phyloP scores from a whole-genome alignment of 1,140 invertebrate species.

The Drosophila rhopaloa region DNA sequence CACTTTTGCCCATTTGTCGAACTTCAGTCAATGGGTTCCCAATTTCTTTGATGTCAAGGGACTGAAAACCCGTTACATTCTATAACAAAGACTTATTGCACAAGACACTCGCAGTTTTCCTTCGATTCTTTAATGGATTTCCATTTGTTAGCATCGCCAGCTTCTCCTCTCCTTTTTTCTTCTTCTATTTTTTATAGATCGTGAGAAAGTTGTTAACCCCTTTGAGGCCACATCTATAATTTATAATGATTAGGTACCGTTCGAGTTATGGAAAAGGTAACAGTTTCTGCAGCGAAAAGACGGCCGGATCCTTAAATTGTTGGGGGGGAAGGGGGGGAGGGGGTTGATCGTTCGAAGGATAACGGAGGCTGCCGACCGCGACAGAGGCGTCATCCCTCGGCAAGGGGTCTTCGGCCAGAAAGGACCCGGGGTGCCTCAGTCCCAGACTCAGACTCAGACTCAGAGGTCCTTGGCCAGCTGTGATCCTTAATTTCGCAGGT shows the following conservation, averaged over 20 bases:
- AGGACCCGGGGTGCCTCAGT: not conserved
- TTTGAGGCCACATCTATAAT: slow-evolving; percentile 73
- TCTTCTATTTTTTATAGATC: slow-evolving; percentile 52
- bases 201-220: slow-evolving; percentile 81
- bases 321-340: not conserved
- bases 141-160: slow-evolving; percentile 30
- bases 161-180: slow-evolving; percentile 9
- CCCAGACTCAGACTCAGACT: not conserved
- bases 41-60: slow-evolving; percentile 5
- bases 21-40: slow-evolving; percentile 34
- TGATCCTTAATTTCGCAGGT: slow-evolving; percentile 38
- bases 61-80: slow-evolving; percentile 62
- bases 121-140: slow-evolving; percentile 58
- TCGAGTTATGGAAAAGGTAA: slow-evolving; percentile 47
- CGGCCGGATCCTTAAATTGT: slow-evolving; percentile 6
- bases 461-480: slow-evolving; percentile 49
- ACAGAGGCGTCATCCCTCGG: slow-evolving; percentile 71
- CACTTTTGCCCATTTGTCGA: slow-evolving; percentile 54
- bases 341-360: slow-evolving; percentile 9
- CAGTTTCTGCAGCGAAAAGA: slow-evolving; percentile 70
- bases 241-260: slow-evolving; percentile 78
- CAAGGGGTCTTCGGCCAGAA: slow-evolving; percentile 24
- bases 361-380: slow-evolving; percentile 57
- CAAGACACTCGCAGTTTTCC: slow-evolving; percentile 52
- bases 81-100: slow-evolving; percentile 53